Conservation (phyloP, 2,113 vertebrate species). For the Vireo altiloquus region DNA sequence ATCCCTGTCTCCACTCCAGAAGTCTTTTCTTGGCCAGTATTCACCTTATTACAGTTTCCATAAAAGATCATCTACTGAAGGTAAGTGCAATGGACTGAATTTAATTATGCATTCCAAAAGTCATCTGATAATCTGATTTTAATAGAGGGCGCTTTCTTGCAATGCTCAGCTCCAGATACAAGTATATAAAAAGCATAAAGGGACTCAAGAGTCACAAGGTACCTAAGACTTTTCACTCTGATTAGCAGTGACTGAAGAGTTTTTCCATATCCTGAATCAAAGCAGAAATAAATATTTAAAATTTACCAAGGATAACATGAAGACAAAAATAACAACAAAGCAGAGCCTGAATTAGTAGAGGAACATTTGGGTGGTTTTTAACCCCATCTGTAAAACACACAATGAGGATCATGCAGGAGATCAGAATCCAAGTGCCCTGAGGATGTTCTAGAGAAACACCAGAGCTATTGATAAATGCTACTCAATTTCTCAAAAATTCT, state of each 20-base stretch:
- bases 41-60: neutral
- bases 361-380: neutral
- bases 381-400: neutral
- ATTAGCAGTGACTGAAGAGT: neutral
- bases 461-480: neutral
- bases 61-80: neutral
- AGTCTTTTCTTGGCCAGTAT: neutral
- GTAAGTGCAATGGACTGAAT: neutral
- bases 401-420: neutral
- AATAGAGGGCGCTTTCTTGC: neutral
- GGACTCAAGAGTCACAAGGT: neutral
- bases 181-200: neutral
- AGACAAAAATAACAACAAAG: neutral
- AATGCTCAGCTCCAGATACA: neutral
- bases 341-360: neutral
- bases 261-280: neutral
- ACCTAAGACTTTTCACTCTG: neutral
- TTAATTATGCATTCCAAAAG: neutral
- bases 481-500: neutral
- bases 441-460: neutral
- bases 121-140: neutral
- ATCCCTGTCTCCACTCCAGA: neutral
- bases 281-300: neutral
- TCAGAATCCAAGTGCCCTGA: neutral
- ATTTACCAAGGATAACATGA: neutral